Base-by-base conservation (phyloP, 2,888 invertebrate genomes). In the Toxonevra muliebris region DNA sequence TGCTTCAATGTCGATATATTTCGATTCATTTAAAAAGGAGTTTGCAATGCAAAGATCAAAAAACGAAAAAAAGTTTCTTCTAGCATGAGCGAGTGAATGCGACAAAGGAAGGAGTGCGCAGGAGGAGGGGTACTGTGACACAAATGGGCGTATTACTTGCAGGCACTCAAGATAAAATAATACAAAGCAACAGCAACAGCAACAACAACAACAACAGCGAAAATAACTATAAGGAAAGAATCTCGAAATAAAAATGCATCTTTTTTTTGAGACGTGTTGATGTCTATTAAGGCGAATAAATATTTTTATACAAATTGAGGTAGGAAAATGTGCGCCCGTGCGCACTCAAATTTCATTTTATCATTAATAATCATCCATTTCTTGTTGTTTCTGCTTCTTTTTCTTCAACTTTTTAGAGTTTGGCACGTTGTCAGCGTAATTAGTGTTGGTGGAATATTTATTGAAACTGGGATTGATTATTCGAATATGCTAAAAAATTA, bases 251-350 rank as follows among this genome's bases (percentile, higher is more conserved):
- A 66, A 71, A 69, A 67, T 66, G 61, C 30, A 30, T 30, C 30
- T 30, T 67, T 43, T 66, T 62, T 70, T 63, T 73, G 69, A 73
- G 75, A 78, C 76, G 78, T 77, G 78, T 78, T 79, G 77, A 78
- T 77, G 76, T 79, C 77, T 77, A 79, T 79, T 79, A 79, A 77
- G 78, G 77, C 76, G 78, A 77, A 79, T 78, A 77, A 79, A 79
- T 78, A 78, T 78, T 74, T 73, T 74, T 73, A 65, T 66, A 73
- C 75, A 76, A 76, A 74, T 75, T 74, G 70, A 69, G 68, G 66
- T 45, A 30, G 57, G 43, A 53, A 67, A 50, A 20, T 45, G 64
- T 20, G 54, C 63, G 63, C 54, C 13, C 50, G 13, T 13, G 57
- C 20, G 45, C 54, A 53, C 60, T 54, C 20, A 42, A 45, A 61